Percentiles rank a stretch among this genome's conserved stretches.
phyloP scores from a whole-genome alignment of 2,797 vertebrate species.

The Peromyscus melanophrys region DNA sequence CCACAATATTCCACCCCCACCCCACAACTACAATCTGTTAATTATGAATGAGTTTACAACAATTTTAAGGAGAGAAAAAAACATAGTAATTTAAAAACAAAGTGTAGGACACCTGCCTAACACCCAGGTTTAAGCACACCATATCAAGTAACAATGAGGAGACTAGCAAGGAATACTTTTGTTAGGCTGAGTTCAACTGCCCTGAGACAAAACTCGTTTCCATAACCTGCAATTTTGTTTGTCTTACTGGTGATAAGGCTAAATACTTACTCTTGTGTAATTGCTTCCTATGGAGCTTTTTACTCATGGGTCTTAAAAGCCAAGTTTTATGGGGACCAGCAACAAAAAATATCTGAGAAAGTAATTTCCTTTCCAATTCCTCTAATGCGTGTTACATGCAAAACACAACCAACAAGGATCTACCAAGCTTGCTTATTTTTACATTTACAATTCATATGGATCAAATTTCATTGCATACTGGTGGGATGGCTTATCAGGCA shows the following conservation, averaged over 20 bases:
- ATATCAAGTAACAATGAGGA: background rate
- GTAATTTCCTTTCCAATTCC: background rate
- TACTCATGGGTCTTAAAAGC: background rate
- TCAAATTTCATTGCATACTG: background rate
- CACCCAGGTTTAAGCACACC: background rate
- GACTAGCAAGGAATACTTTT: background rate
- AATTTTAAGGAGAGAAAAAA: constrained; percentile 36
- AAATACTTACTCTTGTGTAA: background rate
- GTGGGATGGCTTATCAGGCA: background rate
- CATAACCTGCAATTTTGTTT: background rate
- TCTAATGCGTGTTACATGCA: background rate
- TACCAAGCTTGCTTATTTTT: background rate
- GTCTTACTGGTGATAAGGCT: background rate
- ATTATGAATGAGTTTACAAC: background rate
- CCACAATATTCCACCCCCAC: background rate
- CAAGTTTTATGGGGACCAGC: background rate
- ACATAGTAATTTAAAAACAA: background rate
- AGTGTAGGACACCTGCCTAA: background rate
- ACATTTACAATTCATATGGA: background rate
- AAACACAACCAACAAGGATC: background rate
- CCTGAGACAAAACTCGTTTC: background rate
- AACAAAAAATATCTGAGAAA: background rate
- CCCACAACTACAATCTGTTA: background rate
- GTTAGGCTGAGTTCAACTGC: background rate
- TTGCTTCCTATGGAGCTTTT: background rate